Evolutionary conservation across 2,888 invertebrate genomes (phyloP).

Genomic region (Hypselothyrea guttata): DNA sequence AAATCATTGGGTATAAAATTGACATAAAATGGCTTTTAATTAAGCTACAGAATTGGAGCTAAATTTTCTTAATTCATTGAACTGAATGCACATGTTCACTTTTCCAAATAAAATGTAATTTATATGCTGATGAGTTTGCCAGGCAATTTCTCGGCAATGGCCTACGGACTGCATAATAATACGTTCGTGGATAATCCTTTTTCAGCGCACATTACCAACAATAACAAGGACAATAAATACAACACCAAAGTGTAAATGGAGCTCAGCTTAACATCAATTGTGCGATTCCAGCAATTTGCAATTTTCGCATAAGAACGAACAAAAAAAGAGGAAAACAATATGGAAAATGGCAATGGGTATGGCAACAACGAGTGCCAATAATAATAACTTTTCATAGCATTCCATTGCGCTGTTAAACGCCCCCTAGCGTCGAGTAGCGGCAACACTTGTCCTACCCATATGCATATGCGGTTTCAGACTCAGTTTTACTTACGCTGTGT

Average conservation of each 20-base stretch:
- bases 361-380: constrained; percentile 46
- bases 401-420: constrained; percentile 40
- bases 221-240: neutral
- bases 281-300: constrained; percentile 61
- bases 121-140: constrained; percentile 33
- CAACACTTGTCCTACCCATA: neutral
- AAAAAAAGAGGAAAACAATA: constrained; percentile 15
- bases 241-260: constrained; percentile 5
- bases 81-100: constrained; percentile 1
- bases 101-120: constrained; percentile 25
- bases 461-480: constrained; percentile 12
- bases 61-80: neutral
- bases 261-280: constrained; percentile 37
- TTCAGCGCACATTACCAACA: constrained; percentile 13
- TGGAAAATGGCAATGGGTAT: constrained; percentile 1
- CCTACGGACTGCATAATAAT: neutral
- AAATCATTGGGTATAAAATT: too few relatives aligned
- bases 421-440: constrained; percentile 11
- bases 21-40: too few relatives aligned
- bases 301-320: constrained; percentile 23
- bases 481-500: constrained; percentile 13
- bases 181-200: constrained; percentile 27
- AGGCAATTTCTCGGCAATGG: constrained; percentile 4
- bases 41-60: too few relatives aligned
- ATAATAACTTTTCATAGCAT: constrained; percentile 65